Evolutionary conservation across 2,888 invertebrate genomes (phyloP).

Genomic region (Parascotia fuliginaria): DNA sequence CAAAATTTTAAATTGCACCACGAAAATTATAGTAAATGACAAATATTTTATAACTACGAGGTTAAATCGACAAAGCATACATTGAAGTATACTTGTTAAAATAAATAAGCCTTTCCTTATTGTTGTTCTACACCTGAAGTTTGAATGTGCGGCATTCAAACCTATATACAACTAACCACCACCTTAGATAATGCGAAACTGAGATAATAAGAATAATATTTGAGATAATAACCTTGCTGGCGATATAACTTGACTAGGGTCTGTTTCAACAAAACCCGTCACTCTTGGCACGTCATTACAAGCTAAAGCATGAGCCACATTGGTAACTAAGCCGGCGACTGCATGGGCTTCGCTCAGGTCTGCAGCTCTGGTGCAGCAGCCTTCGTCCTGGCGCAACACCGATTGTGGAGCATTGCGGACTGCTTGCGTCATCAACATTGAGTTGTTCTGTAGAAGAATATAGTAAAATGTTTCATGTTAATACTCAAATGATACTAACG

Average conservation of each 20-base stretch:
- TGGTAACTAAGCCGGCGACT: slow-evolving; percentile 68
- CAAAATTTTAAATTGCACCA: no score
- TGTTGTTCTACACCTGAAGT: no score
- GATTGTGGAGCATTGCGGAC: slow-evolving; percentile 61
- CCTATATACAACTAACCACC: no score
- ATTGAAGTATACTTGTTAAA: no score
- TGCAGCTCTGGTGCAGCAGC: slow-evolving; percentile 56
- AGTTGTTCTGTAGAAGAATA: slow-evolving; percentile 59
- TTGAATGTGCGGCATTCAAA: no score
- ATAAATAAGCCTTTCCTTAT: no score
- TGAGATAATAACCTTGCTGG: slow-evolving; percentile 65
- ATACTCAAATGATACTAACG: no score
- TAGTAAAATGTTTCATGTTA: neutral
- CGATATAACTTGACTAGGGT: slow-evolving; percentile 67
- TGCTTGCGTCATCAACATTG: slow-evolving; percentile 69
- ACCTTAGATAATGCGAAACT: no score
- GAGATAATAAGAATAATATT: no score
- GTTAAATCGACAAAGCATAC: no score
- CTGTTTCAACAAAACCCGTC: slow-evolving; percentile 73
- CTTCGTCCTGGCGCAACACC: slow-evolving; percentile 54
- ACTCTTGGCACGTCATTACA: slow-evolving; percentile 70
- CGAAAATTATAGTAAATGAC: no score
- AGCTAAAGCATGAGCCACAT: slow-evolving; percentile 68
- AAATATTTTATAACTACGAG: no score
- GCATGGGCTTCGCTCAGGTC: slow-evolving; percentile 80